Base-by-base conservation (phyloP, 1,140 invertebrate genomes). In the Calliopsis andreniformis region DNA sequence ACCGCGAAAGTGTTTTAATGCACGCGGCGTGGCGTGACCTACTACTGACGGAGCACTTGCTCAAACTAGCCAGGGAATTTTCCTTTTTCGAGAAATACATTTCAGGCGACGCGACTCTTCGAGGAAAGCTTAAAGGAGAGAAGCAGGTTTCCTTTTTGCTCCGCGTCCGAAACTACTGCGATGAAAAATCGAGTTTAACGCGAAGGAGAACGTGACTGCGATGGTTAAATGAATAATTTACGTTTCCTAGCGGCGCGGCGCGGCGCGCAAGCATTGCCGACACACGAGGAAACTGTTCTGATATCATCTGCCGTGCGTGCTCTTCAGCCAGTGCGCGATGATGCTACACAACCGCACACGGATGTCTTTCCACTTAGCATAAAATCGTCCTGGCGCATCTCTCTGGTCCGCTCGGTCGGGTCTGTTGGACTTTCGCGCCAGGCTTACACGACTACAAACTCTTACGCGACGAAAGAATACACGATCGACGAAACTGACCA, bases 201-300 rank as follows among this genome's bases (percentile, higher is more conserved):
- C 62, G 43, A 75, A 79, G 62, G 72, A 58, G 55, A 66, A 59
- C 71, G 80, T 49, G 59, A 76, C 53, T 43, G 14, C 66, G 62
- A 68, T 80, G 32, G 49, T 71, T 80, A 77, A 77, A 82, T 80
- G 78, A 82, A 80, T 77, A 80, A 82, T 82, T 82, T 80, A 80
- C 80, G 69, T 82, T 67, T 63, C 62, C 67, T 58, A 67, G 35
- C 35, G 61, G 61, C 66, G 71, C 25, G 49, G 62, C 23, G 32
- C 68, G 51, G n/a, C 58, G 70, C 51, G 72, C 56, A 67, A 80
- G 62, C 64, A 66, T 25, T 25, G 14, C 51, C 51, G 58, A 69
- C 61, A 51, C n/a, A 61, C 61, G 63, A 75, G 76, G 61, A 63
- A 71, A 82, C 67, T 39, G 49, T 67, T 56, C 62, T 72, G 78